Evolutionary conservation across 2,797 vertebrate species (phyloP).

Genomic region (Alfaro cultratus): DNA sequence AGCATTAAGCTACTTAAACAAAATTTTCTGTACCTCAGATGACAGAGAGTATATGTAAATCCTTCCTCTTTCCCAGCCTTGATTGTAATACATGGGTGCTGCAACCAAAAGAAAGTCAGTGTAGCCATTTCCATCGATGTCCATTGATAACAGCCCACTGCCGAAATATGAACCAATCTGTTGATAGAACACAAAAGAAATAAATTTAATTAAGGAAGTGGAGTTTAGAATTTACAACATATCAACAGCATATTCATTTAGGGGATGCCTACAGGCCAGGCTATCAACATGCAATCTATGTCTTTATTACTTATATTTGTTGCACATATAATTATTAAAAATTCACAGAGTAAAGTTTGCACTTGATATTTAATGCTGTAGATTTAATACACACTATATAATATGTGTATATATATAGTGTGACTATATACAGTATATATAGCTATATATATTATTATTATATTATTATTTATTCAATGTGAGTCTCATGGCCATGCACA

Average conservation of each 20-base stretch:
- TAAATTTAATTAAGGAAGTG: not conserved
- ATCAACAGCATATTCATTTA: not conserved
- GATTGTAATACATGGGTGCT: conserved; percentile 93
- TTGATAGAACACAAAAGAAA: not conserved
- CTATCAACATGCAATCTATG: no score
- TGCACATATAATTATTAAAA: no score
- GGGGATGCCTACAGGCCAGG: not conserved
- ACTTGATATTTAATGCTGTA: not conserved
- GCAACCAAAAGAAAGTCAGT: conserved; percentile 90
- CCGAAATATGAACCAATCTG: conserved; percentile 97
- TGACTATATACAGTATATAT: no score
- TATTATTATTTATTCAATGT: not conserved
- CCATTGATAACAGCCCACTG: conserved; percentile 88
- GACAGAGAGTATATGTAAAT: conserved; percentile 84
- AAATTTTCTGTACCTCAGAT: conserved; percentile 52
- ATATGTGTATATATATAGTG: no score
- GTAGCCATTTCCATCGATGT: conserved; percentile 81
- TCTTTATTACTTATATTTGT: no score
- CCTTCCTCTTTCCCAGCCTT: conserved; percentile 87
- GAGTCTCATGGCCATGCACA: not conserved
- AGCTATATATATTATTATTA: no score
- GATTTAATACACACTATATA: not conserved
- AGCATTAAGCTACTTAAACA: not conserved
- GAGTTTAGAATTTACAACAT: not conserved
- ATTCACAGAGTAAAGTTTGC: not conserved